Percentiles rank a stretch among this genome's conserved stretches.
phyloP scores from a whole-genome alignment of 2,888 invertebrate species.

The Drosophila helvetica region DNA sequence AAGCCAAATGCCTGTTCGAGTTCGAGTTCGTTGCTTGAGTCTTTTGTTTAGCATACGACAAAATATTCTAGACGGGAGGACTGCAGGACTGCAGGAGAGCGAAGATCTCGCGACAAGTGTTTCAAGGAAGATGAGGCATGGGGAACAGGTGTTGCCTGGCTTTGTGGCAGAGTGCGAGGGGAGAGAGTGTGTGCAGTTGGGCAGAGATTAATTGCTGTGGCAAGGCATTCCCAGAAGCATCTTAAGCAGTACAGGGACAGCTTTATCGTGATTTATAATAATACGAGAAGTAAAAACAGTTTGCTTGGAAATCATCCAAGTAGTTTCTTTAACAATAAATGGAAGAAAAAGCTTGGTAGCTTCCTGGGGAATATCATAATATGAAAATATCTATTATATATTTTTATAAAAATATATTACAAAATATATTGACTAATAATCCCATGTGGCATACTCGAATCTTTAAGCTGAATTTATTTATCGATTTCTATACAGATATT shows the following conservation, averaged over 20 bases:
- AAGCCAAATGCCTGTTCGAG: slow-evolving; percentile 37
- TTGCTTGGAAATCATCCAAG: background rate
- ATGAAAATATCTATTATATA: no score
- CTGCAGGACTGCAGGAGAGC: background rate
- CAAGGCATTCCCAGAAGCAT: no score
- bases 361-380: no score
- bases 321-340: background rate
- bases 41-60: slow-evolving; percentile 72
- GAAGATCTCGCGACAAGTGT: background rate
- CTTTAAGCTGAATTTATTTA: no score
- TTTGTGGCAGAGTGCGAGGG: background rate
- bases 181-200: background rate
- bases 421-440: no score
- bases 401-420: no score
- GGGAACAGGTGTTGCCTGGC: background rate
- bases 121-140: background rate
- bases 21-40: slow-evolving; percentile 62
- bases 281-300: background rate
- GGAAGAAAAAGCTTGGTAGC: background rate
- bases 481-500: no score
- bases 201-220: background rate
- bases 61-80: slow-evolving; percentile 29
- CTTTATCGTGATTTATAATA: background rate
- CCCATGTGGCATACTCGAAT: no score
- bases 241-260: background rate